Percentiles rank a stretch among this genome's conserved stretches.
phyloP scores from a whole-genome alignment of 2,113 vertebrate genomes.

The Tichodroma muraria region DNA sequence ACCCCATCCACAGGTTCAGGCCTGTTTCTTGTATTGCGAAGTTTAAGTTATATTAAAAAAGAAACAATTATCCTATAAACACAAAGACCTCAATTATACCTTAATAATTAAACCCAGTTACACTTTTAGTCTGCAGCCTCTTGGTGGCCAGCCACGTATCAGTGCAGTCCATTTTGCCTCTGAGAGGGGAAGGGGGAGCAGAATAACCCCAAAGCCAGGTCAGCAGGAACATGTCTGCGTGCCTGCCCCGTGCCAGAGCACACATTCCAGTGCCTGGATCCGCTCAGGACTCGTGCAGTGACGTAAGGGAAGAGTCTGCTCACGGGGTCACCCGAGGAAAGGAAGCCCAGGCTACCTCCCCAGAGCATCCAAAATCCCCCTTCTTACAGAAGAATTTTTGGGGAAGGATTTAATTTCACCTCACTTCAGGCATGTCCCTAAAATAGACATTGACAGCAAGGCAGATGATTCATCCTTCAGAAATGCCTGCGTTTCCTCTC shows the following conservation, averaged over 20 bases:
- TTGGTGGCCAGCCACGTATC: slow-evolving; percentile 2
- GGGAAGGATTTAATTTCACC: neutral
- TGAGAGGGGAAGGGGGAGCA: neutral
- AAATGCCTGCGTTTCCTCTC: neutral
- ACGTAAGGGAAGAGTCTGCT: neutral
- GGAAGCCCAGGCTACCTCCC: neutral
- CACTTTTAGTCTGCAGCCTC: slow-evolving; percentile 7
- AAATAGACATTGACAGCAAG: neutral
- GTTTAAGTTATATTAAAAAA: slow-evolving; percentile 58
- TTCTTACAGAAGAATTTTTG: neutral
- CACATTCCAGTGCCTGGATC: neutral
- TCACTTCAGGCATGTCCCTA: neutral
- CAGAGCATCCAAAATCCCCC: neutral
- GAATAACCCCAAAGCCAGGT: neutral
- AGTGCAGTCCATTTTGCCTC: neutral
- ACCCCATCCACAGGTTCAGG: slow-evolving; percentile 49
- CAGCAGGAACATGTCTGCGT: neutral
- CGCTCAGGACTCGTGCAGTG: neutral
- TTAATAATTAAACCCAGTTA: slow-evolving; percentile 49
- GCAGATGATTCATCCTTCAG: neutral
- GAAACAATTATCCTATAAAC: slow-evolving; percentile 64
- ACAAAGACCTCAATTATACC: slow-evolving; percentile 46
- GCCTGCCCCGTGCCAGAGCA: neutral
- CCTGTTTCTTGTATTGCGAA: slow-evolving; percentile 53
- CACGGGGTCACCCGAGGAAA: neutral